Percentiles rank a stretch among this genome's conserved stretches.
phyloP scores from a whole-genome alignment of 2,113 vertebrate genomes.

The Scophthalmus maximus region DNA sequence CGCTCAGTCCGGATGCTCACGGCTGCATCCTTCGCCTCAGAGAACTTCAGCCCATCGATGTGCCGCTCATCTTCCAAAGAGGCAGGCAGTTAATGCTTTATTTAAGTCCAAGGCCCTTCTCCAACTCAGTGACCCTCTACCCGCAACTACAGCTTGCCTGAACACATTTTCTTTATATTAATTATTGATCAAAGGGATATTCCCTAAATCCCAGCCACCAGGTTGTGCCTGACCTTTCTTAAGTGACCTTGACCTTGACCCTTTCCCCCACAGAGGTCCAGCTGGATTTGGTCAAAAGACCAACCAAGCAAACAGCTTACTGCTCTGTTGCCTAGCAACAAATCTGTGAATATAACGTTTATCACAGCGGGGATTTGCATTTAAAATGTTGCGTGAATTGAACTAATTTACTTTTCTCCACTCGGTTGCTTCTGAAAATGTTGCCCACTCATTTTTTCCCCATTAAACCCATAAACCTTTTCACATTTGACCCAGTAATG shows the following conservation, averaged over 20 bases:
- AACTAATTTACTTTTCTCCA: conserved; percentile 18
- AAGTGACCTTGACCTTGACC: conserved; percentile 12
- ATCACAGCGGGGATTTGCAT: conserved; percentile 60
- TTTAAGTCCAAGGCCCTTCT: background rate
- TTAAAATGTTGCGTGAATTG: conserved; percentile 32
- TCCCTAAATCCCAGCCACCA: background rate
- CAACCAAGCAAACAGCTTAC: conserved; percentile 22
- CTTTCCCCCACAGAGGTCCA: conserved; percentile 1
- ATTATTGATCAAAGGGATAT: background rate
- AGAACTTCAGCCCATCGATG: conserved; percentile 20
- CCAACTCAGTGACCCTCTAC: background rate
- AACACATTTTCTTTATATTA: background rate
- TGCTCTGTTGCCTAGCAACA: conserved; percentile 72
- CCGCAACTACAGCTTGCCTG: background rate
- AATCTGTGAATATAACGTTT: conserved; percentile 51
- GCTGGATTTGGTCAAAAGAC: conserved; percentile 33
- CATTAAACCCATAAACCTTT: background rate
- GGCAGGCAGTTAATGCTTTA: background rate
- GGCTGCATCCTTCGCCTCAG: conserved; percentile 23
- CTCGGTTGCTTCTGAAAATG: background rate
- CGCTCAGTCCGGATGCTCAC: background rate
- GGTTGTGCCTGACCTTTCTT: background rate
- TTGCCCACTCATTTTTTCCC: background rate
- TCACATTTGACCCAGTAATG: background rate
- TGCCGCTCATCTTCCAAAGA: conserved; percentile 14